Conservation (phyloP, 2,888 invertebrate species). For the Chrysina gloriosa region DNA sequence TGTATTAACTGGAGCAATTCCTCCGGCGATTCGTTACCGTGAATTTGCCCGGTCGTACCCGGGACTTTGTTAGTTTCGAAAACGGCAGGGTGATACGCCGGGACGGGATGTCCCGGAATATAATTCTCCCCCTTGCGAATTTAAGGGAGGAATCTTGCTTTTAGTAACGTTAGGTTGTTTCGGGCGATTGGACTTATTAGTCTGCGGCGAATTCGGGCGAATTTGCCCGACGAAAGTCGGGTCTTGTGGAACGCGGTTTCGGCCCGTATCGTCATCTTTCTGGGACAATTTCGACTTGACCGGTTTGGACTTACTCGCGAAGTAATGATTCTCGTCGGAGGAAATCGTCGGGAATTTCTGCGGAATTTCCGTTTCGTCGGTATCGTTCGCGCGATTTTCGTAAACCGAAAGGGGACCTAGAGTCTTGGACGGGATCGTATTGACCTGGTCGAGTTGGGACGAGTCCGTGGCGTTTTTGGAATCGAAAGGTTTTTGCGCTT, state of each 20-base stretch:
- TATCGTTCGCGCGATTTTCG: constrained; percentile 54
- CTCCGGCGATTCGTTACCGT: constrained; percentile 58
- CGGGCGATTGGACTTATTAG: constrained; percentile 1
- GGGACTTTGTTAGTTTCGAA: constrained; percentile 5
- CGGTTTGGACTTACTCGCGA: constrained; percentile 8
- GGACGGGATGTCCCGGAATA: constrained; percentile 42
- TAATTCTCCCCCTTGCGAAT: constrained; percentile 43
- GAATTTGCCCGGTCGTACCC: constrained; percentile 49
- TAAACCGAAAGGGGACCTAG: constrained; percentile 61
- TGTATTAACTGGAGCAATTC: constrained; percentile 62
- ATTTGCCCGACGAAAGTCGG: background rate
- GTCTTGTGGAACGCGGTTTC: background rate
- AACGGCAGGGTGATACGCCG: constrained; percentile 14
- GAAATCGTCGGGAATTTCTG: constrained; percentile 42
- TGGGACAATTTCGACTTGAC: background rate
- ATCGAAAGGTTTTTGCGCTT: constrained; percentile 40
- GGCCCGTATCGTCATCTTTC: background rate
- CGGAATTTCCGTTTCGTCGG: constrained; percentile 1
- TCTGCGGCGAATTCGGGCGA: background rate
- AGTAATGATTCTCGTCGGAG: constrained; percentile 51
- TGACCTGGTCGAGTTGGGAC: constrained; percentile 30
- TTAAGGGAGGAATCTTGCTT: constrained; percentile 15
- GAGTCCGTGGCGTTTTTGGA: constrained; percentile 49
- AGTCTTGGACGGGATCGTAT: constrained; percentile 59
- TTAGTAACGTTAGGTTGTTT: constrained; percentile 22